phyloP scores from a whole-genome alignment of 2,797 vertebrate species.

The Tiaroga cobitis region DNA sequence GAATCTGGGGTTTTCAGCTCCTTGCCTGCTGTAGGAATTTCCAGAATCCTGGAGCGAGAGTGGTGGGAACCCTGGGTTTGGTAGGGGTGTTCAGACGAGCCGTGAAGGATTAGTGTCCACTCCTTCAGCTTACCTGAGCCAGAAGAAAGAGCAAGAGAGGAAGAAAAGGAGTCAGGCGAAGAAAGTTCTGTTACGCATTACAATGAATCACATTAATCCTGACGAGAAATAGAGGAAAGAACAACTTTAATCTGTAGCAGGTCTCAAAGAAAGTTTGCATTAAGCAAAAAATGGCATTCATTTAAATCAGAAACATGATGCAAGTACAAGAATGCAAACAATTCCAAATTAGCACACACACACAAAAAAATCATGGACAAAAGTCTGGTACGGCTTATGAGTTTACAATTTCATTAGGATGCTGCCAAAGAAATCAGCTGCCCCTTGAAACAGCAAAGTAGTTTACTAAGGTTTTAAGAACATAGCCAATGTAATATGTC shows the following conservation, averaged over 20 bases:
- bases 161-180: not conserved
- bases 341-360: not conserved
- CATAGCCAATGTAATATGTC: not conserved
- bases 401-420: not conserved
- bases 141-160: not conserved
- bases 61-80: slow-evolving; percentile 66
- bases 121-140: slow-evolving; percentile 87
- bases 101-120: slow-evolving; percentile 88
- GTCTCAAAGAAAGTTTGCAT: too few species aligned
- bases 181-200: not conserved
- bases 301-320: not conserved
- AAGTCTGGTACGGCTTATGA: not conserved
- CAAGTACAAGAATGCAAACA: not conserved
- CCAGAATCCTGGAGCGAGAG: slow-evolving; percentile 72
- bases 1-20: slow-evolving; percentile 65
- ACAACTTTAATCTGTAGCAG: not conserved
- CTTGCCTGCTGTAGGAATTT: slow-evolving; percentile 62
- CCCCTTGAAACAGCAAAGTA: not conserved
- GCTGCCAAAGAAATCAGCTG: not conserved
- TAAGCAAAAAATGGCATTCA: not conserved
- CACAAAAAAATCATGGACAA: not conserved
- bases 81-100: slow-evolving; percentile 84
- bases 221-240: not conserved
- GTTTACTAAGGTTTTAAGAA: not conserved
- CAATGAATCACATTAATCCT: slow-evolving; percentile 2